Percentiles rank a stretch among this genome's conserved stretches.
phyloP scores from a whole-genome alignment of 2,797 vertebrate species.

The Oceanodroma leucorhoa region DNA sequence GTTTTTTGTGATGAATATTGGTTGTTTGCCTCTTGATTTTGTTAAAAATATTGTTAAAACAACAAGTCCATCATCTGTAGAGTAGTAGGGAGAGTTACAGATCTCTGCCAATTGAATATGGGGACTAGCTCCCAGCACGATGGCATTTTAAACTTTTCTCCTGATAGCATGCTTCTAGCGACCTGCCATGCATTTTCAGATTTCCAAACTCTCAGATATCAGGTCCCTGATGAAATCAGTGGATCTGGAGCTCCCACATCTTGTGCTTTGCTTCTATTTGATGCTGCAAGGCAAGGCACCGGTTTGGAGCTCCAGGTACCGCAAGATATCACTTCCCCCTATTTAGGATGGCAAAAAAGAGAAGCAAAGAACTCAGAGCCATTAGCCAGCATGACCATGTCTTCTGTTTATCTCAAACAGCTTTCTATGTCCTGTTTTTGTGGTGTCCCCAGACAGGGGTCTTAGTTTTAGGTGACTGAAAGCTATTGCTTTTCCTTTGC shows the following conservation, averaged over 20 bases:
- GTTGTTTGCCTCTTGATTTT: neutral
- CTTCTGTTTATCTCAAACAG: neutral
- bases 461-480: neutral
- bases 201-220: neutral
- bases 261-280: neutral
- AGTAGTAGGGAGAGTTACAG: neutral
- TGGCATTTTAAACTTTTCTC: neutral
- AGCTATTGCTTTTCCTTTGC: neutral
- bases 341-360: neutral
- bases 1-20: neutral
- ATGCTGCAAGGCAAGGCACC: neutral
- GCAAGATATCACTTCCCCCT: neutral
- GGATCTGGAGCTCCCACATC: neutral
- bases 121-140: neutral
- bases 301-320: neutral
- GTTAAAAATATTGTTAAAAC: neutral
- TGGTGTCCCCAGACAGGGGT: neutral
- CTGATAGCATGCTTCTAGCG: neutral
- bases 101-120: neutral
- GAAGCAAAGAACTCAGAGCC: neutral
- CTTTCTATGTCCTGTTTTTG: neutral
- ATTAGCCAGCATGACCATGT: neutral
- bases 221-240: neutral
- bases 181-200: neutral
- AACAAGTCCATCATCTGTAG: neutral